Conservation (phyloP, 1,140 invertebrate species). For the Mycetomoellerius zeteki region DNA sequence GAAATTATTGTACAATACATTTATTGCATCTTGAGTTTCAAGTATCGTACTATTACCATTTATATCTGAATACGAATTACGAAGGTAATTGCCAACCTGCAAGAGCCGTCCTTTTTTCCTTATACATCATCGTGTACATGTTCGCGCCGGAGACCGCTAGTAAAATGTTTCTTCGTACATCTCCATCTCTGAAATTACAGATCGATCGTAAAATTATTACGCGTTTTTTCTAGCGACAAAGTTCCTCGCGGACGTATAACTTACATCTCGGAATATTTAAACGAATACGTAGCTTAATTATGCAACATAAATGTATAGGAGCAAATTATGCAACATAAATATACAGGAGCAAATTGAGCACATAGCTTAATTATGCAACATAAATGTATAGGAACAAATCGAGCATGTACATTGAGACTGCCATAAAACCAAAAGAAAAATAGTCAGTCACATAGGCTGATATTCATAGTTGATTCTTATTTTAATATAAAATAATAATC, state of each 20-base stretch:
- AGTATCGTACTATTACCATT: neutral
- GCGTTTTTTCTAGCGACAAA: neutral
- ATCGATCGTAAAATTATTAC: neutral
- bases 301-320: too few species aligned
- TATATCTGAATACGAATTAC: neutral
- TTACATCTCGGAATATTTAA: neutral
- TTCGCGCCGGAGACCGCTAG: too few species aligned
- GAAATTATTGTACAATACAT: slow-evolving; percentile 29
- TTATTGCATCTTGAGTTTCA: neutral
- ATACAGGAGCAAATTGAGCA: too few species aligned
- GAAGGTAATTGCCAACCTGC: neutral
- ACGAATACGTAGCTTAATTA: neutral
- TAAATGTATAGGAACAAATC: too few species aligned
- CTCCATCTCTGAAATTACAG: neutral
- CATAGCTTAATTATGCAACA: too few species aligned
- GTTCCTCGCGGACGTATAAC: too few species aligned
- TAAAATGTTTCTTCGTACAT: neutral
- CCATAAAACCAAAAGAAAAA: too few species aligned
- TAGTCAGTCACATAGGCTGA: too few species aligned
- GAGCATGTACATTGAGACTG: too few species aligned
- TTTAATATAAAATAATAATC: too few species aligned
- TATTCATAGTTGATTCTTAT: too few species aligned
- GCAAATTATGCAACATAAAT: too few species aligned
- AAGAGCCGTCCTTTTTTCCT: neutral
- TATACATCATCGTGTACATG: neutral